Base-by-base conservation (phyloP, 2,113 vertebrate genomes). In the Antigone vipio region DNA sequence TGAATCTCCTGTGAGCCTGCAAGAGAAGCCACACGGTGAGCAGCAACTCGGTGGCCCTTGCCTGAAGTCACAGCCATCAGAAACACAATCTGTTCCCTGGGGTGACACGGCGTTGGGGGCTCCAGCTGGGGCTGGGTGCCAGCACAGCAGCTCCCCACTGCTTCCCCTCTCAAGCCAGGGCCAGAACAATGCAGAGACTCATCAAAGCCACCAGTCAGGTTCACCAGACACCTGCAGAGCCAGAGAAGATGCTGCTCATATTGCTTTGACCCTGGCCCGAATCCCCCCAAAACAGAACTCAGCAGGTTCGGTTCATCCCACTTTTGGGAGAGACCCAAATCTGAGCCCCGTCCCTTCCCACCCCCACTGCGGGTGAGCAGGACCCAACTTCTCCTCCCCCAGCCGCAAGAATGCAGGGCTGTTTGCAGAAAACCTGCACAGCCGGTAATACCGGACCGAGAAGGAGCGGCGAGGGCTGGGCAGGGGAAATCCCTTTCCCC, bases 1-100 rank as follows among this genome's bases (percentile, higher is more conserved):
- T 96, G 98, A 40, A 99, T 88, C 35, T 96, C 67, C 78, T 98
- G 95, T 2, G 97, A 98, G 49, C 97, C 97, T 98, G 96, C 59
- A 85, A 89, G 60, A 94, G 77, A 97, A 64, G 63, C 45, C 79
- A 83, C 1, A 0, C 0, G 2, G 45, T 83, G 32, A 94, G 52
- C 15, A 3, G 9, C 0, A 1, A 14, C 12, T 12, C 0, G 1
- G 60, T 34, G 35, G 58, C 17, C 52, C 26, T 59, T 9, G 8
- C 20, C 40, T 63, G 67, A 60, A 35, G 55, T 53, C 50, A 20
- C 0, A 2, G 78, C 60, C 49, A 47, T 29, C 11, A n/a, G 73
- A 63, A 52, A 22, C 35, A 62, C 11, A 12, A 8, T 16, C 45
- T 77, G 59, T 32, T 66, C 59, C 50, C 21, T 0, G 0, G 40